Conservation (phyloP, 2,888 invertebrate genomes). For the Dynastes tityus region DNA sequence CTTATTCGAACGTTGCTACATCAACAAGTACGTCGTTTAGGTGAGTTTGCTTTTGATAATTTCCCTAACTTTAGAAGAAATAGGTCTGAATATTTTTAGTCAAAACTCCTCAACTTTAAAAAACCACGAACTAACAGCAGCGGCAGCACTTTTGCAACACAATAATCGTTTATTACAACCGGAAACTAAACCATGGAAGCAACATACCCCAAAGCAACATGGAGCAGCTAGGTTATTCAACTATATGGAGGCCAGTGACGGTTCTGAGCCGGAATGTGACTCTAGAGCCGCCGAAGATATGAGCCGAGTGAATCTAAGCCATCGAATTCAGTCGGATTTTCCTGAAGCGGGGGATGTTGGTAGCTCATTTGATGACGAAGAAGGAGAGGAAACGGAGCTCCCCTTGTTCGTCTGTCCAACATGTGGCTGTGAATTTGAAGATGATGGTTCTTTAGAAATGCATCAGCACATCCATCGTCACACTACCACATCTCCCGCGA, state of each 20-base stretch:
- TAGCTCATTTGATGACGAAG: constrained; percentile 66
- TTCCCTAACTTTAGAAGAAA: constrained; percentile 2
- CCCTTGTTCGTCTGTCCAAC: constrained; percentile 72
- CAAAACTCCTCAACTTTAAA: constrained; percentile 49
- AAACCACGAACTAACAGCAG: constrained; percentile 59
- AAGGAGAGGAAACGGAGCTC: constrained; percentile 69
- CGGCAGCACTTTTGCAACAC: constrained; percentile 66
- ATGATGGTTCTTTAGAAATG: constrained; percentile 71
- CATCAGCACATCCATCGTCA: constrained; percentile 71
- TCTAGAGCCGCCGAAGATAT: constrained; percentile 67
- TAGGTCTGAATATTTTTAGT: constrained; percentile 35
- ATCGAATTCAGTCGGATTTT: constrained; percentile 74
- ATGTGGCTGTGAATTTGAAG: constrained; percentile 74
- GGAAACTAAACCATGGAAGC: constrained; percentile 64
- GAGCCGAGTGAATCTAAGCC: constrained; percentile 65
- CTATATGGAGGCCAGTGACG: constrained; percentile 83
- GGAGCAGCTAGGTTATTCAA: constrained; percentile 82
- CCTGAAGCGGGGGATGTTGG: constrained; percentile 77
- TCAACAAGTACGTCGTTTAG: constrained; percentile 53
- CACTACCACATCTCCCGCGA: constrained; percentile 72
- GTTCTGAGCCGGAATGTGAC: constrained; percentile 76
- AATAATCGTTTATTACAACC: constrained; percentile 66
- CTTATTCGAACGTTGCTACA: constrained; percentile 52
- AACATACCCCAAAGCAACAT: constrained; percentile 69
- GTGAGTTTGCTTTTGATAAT: constrained; percentile 49